These are phyloP conservation scores for Leptinotarsa haldemani DNA, from an alignment of 2,888 invertebrate species.

Conservation along the genomic window DNA sequence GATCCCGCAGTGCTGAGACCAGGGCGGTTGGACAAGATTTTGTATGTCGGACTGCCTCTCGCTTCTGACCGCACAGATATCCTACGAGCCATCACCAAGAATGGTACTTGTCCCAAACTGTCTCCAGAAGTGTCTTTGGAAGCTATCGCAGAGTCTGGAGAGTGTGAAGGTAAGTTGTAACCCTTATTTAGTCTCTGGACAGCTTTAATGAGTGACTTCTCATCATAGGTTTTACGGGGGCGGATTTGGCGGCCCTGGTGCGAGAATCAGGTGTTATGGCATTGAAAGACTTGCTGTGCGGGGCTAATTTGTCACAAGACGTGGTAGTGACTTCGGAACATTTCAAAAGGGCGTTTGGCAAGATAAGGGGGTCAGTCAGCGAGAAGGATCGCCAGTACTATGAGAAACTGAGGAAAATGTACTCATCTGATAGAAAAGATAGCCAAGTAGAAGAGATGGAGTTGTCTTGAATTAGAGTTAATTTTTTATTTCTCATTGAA, in stretches of 20 bases:
- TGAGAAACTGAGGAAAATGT: conserved; percentile 77
- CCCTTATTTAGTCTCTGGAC: neutral
- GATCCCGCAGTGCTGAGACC: conserved; percentile 93
- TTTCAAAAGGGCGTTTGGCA: conserved; percentile 80
- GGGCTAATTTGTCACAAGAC: conserved; percentile 52
- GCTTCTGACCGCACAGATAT: conserved; percentile 87
- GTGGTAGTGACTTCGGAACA: conserved; percentile 77
- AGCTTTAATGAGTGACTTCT: neutral
- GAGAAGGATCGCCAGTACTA: conserved; percentile 83
- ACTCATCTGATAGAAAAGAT: conserved; percentile 68
- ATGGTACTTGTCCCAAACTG: conserved; percentile 76
- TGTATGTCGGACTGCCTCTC: conserved; percentile 91
- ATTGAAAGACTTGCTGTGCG: conserved; percentile 78
- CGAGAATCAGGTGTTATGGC: conserved; percentile 87
- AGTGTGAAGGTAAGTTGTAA: conserved; percentile 69
- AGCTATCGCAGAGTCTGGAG: conserved; percentile 74
- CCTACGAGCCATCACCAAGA: conserved; percentile 86
- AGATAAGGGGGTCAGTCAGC: conserved; percentile 89
- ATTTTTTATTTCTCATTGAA: conserved; percentile 10
- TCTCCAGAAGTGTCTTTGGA: conserved; percentile 81
- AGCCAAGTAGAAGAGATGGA: conserved; percentile 47
- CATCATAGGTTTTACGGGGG: conserved; percentile 81
- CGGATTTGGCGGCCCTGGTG: conserved; percentile 91
- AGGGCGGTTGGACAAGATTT: conserved; percentile 89
- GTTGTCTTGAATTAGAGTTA: conserved; percentile 34